These are phyloP conservation scores for Pharmacophagus antenor DNA, from an alignment of 2,888 invertebrate species.

Conservation along the genomic window DNA sequence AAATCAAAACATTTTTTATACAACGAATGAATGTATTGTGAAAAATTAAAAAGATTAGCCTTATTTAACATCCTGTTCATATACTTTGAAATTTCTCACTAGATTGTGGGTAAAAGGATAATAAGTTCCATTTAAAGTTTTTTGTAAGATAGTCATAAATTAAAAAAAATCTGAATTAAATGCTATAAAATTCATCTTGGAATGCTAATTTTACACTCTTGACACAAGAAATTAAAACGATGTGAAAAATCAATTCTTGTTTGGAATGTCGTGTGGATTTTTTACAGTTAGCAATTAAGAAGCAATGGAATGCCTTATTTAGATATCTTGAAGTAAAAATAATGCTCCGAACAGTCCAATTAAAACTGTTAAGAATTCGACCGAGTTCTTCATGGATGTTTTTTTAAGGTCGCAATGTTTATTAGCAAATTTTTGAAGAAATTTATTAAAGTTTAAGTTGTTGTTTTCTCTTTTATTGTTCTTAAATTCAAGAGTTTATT, in stretches of 20 bases:
- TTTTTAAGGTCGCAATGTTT: constrained; percentile 8
- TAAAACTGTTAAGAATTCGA: constrained; percentile 8
- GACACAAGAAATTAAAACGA: neutral
- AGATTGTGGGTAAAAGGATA: neutral
- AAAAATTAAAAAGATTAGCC: too few relatives aligned
- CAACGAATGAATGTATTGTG: too few relatives aligned
- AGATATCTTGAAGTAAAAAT: constrained; percentile 3
- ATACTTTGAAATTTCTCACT: neutral
- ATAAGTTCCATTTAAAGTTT: too few relatives aligned
- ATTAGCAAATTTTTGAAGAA: neutral
- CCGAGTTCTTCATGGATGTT: neutral
- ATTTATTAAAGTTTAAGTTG: neutral
- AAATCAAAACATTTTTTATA: too few relatives aligned
- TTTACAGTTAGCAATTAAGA: constrained; percentile 6
- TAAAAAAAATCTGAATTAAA: neutral
- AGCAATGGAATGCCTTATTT: neutral
- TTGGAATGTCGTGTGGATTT: neutral
- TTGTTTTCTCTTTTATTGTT: neutral
- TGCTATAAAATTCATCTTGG: neutral
- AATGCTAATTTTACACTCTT: neutral
- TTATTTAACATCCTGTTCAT: neutral
- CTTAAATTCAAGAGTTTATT: neutral
- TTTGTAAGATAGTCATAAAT: too few relatives aligned
- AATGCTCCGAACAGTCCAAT: constrained; percentile 1
- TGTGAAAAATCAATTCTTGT: too few relatives aligned